Conservation (phyloP, 2,113 vertebrate species). For the Rhadina sibilatrix region DNA sequence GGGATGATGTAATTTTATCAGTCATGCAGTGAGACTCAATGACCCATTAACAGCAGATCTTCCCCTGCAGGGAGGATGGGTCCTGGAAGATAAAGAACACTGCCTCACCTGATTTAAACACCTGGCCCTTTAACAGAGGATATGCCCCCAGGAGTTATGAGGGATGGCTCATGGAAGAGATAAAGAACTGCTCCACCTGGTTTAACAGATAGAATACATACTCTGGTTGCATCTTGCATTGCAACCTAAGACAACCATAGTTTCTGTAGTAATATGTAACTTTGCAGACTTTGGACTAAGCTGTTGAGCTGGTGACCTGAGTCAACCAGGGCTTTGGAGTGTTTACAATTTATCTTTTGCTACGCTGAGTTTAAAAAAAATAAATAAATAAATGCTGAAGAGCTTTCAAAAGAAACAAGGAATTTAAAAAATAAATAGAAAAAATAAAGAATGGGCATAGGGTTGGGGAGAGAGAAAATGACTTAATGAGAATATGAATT, state of each 20-base stretch:
- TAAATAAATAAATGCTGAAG: not conserved
- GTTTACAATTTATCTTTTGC: not conserved
- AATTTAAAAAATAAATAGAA: rapidly evolving
- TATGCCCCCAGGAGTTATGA: not conserved
- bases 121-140: not conserved
- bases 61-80: not conserved
- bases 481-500: not conserved
- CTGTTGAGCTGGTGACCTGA: not conserved
- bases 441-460: rapidly evolving
- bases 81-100: not conserved
- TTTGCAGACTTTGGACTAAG: not conserved
- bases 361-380: not conserved
- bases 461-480: rapidly evolving
- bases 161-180: not conserved
- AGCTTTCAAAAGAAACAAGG: not conserved
- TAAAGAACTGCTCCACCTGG: not conserved
- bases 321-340: not conserved
- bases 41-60: not conserved
- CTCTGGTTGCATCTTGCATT: not conserved
- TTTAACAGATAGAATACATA: not conserved
- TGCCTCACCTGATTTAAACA: not conserved
- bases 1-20: not conserved
- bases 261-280: not conserved
- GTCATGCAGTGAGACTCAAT: not conserved
- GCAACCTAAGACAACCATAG: not conserved